Percentiles rank a stretch among this genome's conserved stretches.
phyloP scores from a whole-genome alignment of 2,113 vertebrate species.

The Amphiprion ocellaris region DNA sequence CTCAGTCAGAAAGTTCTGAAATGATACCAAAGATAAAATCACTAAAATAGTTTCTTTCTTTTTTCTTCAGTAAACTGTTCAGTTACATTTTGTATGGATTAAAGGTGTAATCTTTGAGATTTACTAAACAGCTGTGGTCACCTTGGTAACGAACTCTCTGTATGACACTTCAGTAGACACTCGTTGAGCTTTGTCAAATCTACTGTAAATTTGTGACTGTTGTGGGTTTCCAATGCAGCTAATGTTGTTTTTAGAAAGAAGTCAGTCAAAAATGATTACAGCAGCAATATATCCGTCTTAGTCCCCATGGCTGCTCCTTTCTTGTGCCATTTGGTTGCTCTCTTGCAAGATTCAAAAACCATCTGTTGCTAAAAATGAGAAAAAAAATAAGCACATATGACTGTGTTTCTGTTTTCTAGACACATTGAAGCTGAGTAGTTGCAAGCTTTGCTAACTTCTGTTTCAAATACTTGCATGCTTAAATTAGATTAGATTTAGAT shows the following conservation, averaged over 20 bases:
- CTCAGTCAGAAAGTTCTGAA: background rate
- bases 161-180: background rate
- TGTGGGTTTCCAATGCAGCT: background rate
- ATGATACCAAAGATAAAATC: background rate
- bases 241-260: background rate
- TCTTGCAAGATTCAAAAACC: conserved; percentile 1
- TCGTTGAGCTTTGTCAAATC: background rate
- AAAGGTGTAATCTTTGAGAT: background rate
- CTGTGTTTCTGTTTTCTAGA: background rate
- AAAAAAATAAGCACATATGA: background rate
- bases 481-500: background rate
- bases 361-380: background rate
- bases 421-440: background rate
- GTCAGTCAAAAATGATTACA: background rate
- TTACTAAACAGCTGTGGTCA: background rate
- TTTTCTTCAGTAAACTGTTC: background rate
- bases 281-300: background rate
- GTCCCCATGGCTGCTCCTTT: background rate
- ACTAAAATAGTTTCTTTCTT: background rate
- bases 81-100: background rate
- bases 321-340: background rate
- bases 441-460: background rate
- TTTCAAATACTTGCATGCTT: background rate
- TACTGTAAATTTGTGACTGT: background rate
- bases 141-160: background rate